These are phyloP conservation scores for Cotesia congregata DNA, from an alignment of 2,888 invertebrate species.

Conservation along the genomic window DNA sequence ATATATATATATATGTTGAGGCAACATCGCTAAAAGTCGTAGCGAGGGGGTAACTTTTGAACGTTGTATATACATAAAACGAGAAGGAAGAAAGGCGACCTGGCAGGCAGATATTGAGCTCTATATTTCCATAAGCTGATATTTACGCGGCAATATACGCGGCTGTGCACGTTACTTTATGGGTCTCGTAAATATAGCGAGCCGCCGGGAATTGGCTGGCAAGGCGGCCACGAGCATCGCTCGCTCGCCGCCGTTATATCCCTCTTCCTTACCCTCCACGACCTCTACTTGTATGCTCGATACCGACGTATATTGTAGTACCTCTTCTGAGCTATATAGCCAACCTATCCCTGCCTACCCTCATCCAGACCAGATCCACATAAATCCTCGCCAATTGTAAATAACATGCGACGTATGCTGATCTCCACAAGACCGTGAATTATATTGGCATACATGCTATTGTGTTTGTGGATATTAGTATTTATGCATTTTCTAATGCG, in stretches of 20 bases:
- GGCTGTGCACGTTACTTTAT: conserved; percentile 69
- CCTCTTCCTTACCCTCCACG: conserved; percentile 36
- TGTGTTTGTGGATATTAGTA: conserved; percentile 39
- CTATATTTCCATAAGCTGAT: conserved; percentile 75
- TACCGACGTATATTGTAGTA: conserved; percentile 12
- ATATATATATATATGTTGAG: not conserved
- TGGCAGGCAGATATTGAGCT: conserved; percentile 73
- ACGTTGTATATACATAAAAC: conserved; percentile 23
- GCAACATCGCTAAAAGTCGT: conserved; percentile 10
- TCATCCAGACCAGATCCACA: conserved; percentile 54
- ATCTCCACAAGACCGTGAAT: conserved; percentile 54
- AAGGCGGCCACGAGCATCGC: conserved; percentile 62
- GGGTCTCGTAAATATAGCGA: conserved; percentile 69
- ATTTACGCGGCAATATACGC: conserved; percentile 73
- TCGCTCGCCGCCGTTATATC: conserved; percentile 45
- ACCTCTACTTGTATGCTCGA: conserved; percentile 16
- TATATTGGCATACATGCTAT: conserved; percentile 38
- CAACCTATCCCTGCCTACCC: conserved; percentile 47
- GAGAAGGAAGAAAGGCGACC: conserved; percentile 52
- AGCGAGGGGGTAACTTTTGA: conserved; percentile 18
- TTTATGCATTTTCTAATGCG: conserved; percentile 21
- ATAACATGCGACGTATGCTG: conserved; percentile 67
- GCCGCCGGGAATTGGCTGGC: conserved; percentile 69
- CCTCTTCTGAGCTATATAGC: conserved; percentile 32
- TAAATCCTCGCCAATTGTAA: conserved; percentile 68